Percentiles rank a stretch among this genome's conserved stretches.
These are phyloP conservation scores for Trachelus iudaicus DNA, from an alignment of 2,888 invertebrate species.

Conservation along the genomic window DNA sequence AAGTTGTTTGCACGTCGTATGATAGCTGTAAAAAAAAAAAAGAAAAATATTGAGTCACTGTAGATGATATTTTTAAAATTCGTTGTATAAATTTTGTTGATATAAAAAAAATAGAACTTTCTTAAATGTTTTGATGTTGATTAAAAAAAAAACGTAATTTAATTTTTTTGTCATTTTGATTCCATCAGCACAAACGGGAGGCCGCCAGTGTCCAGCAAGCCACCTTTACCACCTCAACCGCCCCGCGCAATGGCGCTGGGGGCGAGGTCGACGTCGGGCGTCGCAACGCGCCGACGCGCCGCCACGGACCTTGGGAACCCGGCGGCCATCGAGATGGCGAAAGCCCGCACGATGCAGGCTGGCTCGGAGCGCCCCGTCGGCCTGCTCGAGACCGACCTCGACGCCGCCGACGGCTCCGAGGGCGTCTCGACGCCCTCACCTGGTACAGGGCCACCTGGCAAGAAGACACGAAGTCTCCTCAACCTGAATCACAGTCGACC, in stretches of 20 bases:
- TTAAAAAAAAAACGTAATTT: neutral
- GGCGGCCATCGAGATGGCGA: constrained; percentile 65
- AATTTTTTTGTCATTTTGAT: neutral
- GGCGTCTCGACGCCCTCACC: constrained; percentile 50
- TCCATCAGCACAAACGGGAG: constrained; percentile 54
- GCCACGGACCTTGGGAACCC: constrained; percentile 63
- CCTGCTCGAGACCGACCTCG: constrained; percentile 91
- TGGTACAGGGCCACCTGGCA: constrained; percentile 48
- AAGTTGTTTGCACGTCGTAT: too few relatives aligned
- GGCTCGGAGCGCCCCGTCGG: constrained; percentile 75
- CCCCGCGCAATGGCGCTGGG: constrained; percentile 52
- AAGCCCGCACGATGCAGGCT: constrained; percentile 62
- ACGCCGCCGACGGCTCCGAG: constrained; percentile 71
- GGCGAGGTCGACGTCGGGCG: constrained; percentile 36
- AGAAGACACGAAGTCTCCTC: constrained; percentile 76
- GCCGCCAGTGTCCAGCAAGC: constrained; percentile 62
- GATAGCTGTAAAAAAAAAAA: too few relatives aligned
- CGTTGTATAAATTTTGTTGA: too few relatives aligned
- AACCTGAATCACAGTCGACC: constrained; percentile 68
- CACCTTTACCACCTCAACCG: constrained; percentile 59
- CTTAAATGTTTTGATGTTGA: too few relatives aligned
- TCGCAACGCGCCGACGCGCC: constrained; percentile 64
- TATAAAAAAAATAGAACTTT: too few relatives aligned
- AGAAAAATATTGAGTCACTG: too few relatives aligned
- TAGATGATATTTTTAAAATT: too few relatives aligned